Conservation (phyloP, 2,888 invertebrate genomes). For the Exocentrus adspersus region DNA sequence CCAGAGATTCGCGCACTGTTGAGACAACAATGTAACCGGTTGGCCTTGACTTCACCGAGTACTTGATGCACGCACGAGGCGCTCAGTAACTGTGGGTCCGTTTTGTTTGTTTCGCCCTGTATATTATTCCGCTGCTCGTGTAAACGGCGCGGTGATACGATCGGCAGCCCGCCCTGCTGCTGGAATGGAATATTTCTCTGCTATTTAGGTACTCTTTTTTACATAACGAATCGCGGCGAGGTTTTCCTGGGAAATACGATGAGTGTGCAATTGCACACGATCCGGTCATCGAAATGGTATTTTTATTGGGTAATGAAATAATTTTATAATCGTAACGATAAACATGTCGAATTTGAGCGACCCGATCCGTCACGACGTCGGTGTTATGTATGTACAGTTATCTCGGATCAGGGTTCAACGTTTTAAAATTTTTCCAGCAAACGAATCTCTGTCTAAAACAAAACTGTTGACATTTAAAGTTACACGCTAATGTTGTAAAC, state of each 20-base stretch:
- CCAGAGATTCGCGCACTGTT: slow-evolving; percentile 40
- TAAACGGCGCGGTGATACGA: too few relatives aligned
- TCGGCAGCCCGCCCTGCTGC: slow-evolving; percentile 29
- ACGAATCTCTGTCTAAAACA: background rate
- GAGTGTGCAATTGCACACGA: background rate
- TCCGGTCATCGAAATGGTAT: too few relatives aligned
- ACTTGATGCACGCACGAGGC: slow-evolving; percentile 31
- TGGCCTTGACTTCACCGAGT: slow-evolving; percentile 47
- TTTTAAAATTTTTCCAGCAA: too few relatives aligned
- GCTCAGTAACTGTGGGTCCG: slow-evolving; percentile 18
- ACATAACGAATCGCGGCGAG: background rate
- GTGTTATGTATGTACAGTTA: too few relatives aligned
- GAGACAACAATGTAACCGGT: slow-evolving; percentile 44
- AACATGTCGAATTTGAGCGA: too few relatives aligned
- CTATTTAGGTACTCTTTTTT: background rate
- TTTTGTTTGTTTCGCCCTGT: slow-evolving; percentile 30
- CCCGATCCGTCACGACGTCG: too few relatives aligned
- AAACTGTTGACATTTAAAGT: background rate
- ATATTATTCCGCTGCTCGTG: too few relatives aligned
- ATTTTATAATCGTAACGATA: too few relatives aligned
- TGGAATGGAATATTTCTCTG: background rate
- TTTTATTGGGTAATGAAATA: too few relatives aligned
- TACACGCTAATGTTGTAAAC: background rate
- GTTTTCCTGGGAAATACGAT: background rate
- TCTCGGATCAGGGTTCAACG: too few relatives aligned